Evolutionary conservation across 1,140 invertebrate species (phyloP), one percentile per base, ranked within the genome.

Genomic region (Reticulitermes speratus): DNA sequence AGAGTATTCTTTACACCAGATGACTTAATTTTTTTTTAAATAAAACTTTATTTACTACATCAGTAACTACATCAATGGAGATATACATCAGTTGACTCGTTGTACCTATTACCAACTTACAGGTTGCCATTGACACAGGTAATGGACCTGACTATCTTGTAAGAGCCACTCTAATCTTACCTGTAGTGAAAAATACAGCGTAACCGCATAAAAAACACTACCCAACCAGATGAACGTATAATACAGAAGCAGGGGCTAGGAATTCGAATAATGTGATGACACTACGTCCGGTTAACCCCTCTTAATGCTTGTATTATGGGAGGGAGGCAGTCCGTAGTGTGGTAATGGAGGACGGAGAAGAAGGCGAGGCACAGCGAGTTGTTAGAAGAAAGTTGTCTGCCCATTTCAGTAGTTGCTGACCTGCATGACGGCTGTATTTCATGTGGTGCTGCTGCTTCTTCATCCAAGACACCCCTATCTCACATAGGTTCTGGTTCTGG

Each of bases 331-430:
- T 55, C 52, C 19, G 25, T n/a, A 8, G 14, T 6, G 65, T 30
- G 65, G 65, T 14, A 16, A 75, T 75, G 65, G 65, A 75, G 83
- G 38, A 84, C 32, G 83, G n/a, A 84, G 83, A 52, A 84, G 32
- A 52, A 84, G 83, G 48, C 83, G 83, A 44, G 44, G 83, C 44
- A 44, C 9, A 44, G n/a, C 25, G 14, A 44, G 83, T 44, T 12
- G 83, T 38, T 84, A 30, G 83, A 84, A 84, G 83, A 84, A 84
- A 84, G 83, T 84, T 84, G 83, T 84, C 83, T 84, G 32, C 83
- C 83, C 83, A 84, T 84, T 44, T 30, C 25, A 75, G 65, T 75
- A 30, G 7, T 16, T 75, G 65, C 65, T 75, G 48, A 84, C 83
- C 83, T 84, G 83, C 83, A 84, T 84, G 83, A 25, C 83, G 65